These are phyloP conservation scores for Nudaria mundana DNA, from an alignment of 2,888 invertebrate genomes.

Conservation along the genomic window DNA sequence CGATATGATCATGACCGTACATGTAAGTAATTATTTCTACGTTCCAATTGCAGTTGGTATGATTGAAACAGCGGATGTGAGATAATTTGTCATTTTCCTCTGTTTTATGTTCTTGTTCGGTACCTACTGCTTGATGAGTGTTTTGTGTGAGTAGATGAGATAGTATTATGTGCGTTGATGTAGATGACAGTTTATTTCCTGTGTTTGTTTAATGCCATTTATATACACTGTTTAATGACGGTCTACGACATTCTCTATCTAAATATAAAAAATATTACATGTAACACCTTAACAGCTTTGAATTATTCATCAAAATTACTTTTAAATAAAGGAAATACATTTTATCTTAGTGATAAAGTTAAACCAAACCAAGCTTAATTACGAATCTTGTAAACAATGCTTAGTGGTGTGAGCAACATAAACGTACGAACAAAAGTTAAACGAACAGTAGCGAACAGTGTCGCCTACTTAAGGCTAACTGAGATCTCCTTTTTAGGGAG, in stretches of 20 bases:
- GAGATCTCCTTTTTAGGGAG: constrained; percentile 71
- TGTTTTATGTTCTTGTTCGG: constrained; percentile 25
- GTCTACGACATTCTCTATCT: not conserved
- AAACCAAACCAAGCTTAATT: constrained; percentile 30
- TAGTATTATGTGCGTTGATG: constrained; percentile 24
- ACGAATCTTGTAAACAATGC: constrained; percentile 37
- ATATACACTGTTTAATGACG: not conserved
- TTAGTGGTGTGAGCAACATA: constrained; percentile 33
- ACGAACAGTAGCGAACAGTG: constrained; percentile 45
- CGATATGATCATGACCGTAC: constrained; percentile 51
- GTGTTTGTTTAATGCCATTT: constrained; percentile 13
- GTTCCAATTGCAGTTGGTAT: constrained; percentile 53
- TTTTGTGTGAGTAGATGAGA: constrained; percentile 19
- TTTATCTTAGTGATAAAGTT: constrained; percentile 11
- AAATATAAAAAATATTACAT: not conserved
- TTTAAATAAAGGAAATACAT: too few species aligned
- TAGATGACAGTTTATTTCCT: constrained; percentile 23
- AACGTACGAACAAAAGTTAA: constrained; percentile 42
- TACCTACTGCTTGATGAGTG: constrained; percentile 10
- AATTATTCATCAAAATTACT: too few species aligned
- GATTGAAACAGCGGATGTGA: constrained; percentile 51
- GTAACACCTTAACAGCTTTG: too few species aligned
- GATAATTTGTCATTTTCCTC: constrained; percentile 40
- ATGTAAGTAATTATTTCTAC: constrained; percentile 44
- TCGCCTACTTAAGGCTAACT: constrained; percentile 61